These are phyloP conservation scores for Atlantisia rogersi DNA, from an alignment of 2,113 vertebrate species.

Conservation along the genomic window DNA sequence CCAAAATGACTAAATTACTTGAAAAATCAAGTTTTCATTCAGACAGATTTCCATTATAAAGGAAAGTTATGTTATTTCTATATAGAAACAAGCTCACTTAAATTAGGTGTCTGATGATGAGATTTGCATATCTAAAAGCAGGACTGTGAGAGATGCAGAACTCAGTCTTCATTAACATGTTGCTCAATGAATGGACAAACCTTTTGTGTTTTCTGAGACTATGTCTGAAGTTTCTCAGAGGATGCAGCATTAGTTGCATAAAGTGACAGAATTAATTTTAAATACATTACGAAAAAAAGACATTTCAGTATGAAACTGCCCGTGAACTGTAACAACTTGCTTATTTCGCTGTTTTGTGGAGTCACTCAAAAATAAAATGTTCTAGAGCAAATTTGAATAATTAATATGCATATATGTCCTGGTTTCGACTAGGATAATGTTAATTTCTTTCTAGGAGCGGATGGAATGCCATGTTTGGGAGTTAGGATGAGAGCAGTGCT, in stretches of 20 bases:
- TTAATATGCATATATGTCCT: neutral
- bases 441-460: no score
- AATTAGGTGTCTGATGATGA: neutral
- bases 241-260: neutral
- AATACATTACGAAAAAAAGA: neutral
- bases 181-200: neutral
- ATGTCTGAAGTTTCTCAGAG: neutral
- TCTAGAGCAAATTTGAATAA: neutral
- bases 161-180: neutral
- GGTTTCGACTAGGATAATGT: no score
- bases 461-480: no score
- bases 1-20: conserved; percentile 24
- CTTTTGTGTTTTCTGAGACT: neutral
- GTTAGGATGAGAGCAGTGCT: no score
- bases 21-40: neutral
- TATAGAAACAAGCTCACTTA: neutral
- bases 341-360: neutral
- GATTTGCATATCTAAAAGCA: neutral
- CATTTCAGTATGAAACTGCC: neutral
- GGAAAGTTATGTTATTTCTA: neutral
- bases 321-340: neutral
- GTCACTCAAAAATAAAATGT: neutral
- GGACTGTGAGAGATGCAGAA: neutral
- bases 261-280: neutral
- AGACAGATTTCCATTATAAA: neutral